These are phyloP conservation scores for Epinotia brunnichana DNA, from an alignment of 2,888 invertebrate species.

Conservation along the genomic window DNA sequence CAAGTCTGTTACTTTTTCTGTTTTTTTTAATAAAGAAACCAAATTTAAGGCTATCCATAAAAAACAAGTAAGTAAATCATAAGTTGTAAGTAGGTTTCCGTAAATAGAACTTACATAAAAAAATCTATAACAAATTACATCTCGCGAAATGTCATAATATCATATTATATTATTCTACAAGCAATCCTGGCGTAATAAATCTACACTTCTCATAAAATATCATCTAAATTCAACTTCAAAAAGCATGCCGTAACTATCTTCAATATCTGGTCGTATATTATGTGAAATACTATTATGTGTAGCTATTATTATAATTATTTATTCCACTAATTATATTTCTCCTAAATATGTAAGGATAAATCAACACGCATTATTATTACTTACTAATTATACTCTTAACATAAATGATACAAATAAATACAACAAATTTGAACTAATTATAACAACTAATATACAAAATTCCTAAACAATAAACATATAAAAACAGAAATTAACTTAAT, in stretches of 20 bases:
- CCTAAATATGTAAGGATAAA: conserved; percentile 18
- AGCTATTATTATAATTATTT: conserved; percentile 17
- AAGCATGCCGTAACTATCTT: conserved; percentile 32
- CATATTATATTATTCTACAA: conserved; percentile 32
- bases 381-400: conserved; percentile 14
- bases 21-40: neutral
- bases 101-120: conserved; percentile 19
- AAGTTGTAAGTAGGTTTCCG: conserved; percentile 1
- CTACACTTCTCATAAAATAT: conserved; percentile 31
- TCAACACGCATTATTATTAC: conserved; percentile 30
- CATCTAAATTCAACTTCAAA: conserved; percentile 37
- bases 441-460: conserved; percentile 40
- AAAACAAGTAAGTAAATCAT: too few relatives aligned
- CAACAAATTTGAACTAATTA: conserved; percentile 38
- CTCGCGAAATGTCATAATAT: conserved; percentile 30
- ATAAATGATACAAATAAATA: conserved; percentile 39
- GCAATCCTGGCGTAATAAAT: conserved; percentile 35
- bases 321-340: conserved; percentile 6
- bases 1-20: neutral
- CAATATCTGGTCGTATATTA: conserved; percentile 34
- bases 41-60: conserved; percentile 1
- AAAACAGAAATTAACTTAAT: conserved; percentile 39
- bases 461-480: conserved; percentile 35
- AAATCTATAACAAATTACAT: conserved; percentile 8
- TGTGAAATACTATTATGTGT: conserved; percentile 34